Base-by-base conservation (phyloP, 2,113 vertebrate genomes). In the Odontophorus gujanensis region DNA sequence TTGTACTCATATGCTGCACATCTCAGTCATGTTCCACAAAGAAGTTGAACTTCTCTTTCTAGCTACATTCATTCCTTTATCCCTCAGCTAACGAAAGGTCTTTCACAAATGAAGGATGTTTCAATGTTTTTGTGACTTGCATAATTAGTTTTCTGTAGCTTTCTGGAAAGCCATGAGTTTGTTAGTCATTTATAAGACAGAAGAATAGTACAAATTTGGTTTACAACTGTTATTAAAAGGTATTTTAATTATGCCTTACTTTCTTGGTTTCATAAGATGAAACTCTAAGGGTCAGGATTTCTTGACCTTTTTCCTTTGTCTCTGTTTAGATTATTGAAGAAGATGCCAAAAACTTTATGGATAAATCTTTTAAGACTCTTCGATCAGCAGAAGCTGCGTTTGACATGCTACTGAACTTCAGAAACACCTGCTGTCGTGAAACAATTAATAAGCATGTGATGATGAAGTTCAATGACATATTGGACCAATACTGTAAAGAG, bases 401-500 rank as follows among this genome's bases (percentile, higher is more conserved):
- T 87, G 98, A 99, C 82, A 97, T 99, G 98, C 97, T 99, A 45
- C 85, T 98, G 58, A 99, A 99, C 62, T 99, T 99, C 87, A 98
- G 98, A 94, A 97, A 98, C 58, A 98, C 98, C 74, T 97, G 95
- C 67, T 98, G 97, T 38, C 98, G 98, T 92, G 98, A 99, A 80
- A 91, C 96, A 24, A 93, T 99, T 91, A 98, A 97, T 48, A 98
- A 97, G n/a, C 98, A 99, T 87, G 94, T 99, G 97, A 99, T 98
- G 98, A 98, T 97, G 97, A 99, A 99, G 69, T 99, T 99, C 76
- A 97, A 96, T 15, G 98, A 99, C 53, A 96, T 99, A 80, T 95
- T 99, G 85, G 91, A 93, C 21, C 98, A 99, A 89, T 99, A 98
- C 72, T 98, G 96, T 83, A 99, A 98, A 98, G 99, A 99, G 99